Base-by-base conservation (phyloP, 2,797 vertebrate species). In the Anomalospiza imberbis region DNA sequence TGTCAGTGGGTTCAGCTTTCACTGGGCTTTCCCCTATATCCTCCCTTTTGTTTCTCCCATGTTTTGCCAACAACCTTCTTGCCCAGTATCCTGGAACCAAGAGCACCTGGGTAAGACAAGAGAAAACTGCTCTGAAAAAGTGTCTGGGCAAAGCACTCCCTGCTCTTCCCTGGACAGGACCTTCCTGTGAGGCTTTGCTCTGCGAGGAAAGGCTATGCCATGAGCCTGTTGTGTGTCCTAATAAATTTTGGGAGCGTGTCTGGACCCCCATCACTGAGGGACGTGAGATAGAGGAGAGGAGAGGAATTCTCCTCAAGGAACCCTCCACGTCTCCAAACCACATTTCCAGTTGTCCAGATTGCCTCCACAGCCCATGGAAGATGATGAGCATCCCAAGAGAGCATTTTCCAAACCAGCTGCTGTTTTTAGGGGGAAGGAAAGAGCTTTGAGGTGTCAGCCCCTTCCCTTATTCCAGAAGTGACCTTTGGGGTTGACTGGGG, bases 1-100 rank as follows among this genome's bases (percentile, higher is more conserved):
- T 13, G 5, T 29, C 57, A 21, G 11, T 14, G 31, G 17, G 12
- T 12, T 81, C 13, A 9, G 48, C 36, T 26, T 0, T 0, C 0
- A 8, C 17, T 78, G 80, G 25, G 10, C 40, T 70, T 89, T 63
- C 18, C 36, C 12, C n/a, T 6, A 0, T 2, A 45, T 9, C 6
- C 10, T 40, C 40, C 16, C n/a, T 62, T 44, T 72, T 40, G 4
- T 68, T 53, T 53, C 19, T 63, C 22, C 12, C 5, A 1, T 12
- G 13, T 58, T 58, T 77, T 53, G 7, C 32, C 19, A 17, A 44
- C 13, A 13, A 2, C 28, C 16, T 61, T 44, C 54, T 26, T 48
- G 22, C 17, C 11, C 2, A 0, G 9, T 7, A 6, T 22, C 47
- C 36, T 51, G 71, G 48, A 44, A 67, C 32, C 29, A 42, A 38